Base-by-base conservation (phyloP, 1,140 invertebrate genomes). In the Caerostris extrusa region DNA sequence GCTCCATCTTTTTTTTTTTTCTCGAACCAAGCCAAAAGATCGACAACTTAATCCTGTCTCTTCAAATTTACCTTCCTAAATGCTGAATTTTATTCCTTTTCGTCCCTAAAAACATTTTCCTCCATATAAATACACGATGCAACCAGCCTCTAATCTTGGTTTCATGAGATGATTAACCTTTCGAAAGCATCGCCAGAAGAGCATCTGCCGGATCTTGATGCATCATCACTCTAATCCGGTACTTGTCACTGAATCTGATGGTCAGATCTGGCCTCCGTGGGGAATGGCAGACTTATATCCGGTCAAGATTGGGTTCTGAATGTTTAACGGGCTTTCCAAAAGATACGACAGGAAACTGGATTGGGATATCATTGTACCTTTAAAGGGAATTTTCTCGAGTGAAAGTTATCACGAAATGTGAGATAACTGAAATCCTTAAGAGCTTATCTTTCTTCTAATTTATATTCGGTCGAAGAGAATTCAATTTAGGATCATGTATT, bases 231-330 rank as follows among this genome's bases (percentile, higher is more conserved):
- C 85, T 87, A 87, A 87, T 87, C 85, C 85, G 85, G 58, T 58
- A 71, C 61, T 69, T 90, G 88, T 90, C 88, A 90, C 88, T 69
- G 50, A 90, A 90, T 90, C 61, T 90, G 88, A 90, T 71, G 88
- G 67, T 56, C 67, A 90, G 88, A 90, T 90, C 61, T 55, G 7
- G 57, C 34, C 86, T 88, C 12, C 19, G 7, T 60, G n/a, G 88
- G 88, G 57, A 69, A 19, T 56, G 53, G 34, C 53, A n/a, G 17
- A 56, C 88, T 90, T 90, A 90, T 69, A 71, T 90, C 88, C 88
- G 85, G 85, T 64, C 88, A 90, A 90, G 88, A 90, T 90, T 90
- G 88, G 88, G 53, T 71, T 56, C 67, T 90, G 88, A 90, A 90
- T 90, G 88, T 90, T 90, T 90, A 90, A 90, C 61, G 88, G 53